Evolutionary conservation across 2,888 invertebrate genomes (phyloP), one percentile per base, ranked within the genome.

Genomic region (Anaspis maculata): DNA sequence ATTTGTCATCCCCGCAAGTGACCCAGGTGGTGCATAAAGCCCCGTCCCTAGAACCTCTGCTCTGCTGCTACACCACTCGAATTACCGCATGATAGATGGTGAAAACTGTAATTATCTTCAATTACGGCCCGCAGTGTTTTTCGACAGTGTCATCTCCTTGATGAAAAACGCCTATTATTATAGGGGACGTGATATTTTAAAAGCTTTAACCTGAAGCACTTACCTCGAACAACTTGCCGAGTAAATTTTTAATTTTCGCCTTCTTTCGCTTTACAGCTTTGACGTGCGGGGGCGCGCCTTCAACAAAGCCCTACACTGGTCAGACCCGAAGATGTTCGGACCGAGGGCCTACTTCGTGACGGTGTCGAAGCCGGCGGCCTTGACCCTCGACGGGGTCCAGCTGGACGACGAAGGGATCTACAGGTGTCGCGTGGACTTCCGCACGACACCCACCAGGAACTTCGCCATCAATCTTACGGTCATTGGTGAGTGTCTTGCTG

Each of bases 371-470:
- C 87, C 89, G 27, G 88, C 89, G 12, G 79, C 83, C 10, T 69
- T 90, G 34, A 83, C 84, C 22, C 75, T 91, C 38, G 86, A 83
- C 57, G 84, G 85, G 36, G 84, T 91, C 32, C 83, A 85, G 56
- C 68, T 89, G 48, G 83, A 84, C 53, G 91, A 91, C 54, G 89
- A 89, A 59, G 90, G 90, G 27, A 66, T 79, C 36, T 91, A 91
- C 68, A 73, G 89, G 48, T 91, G 91, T 64, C 73, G 91, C 42
- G 90, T 91, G 16, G 90, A 91, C 68, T 91, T 90, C 66, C 81
- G 83, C 54, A 87, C 86, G 57, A 84, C 88, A 5, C 88, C 89
- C 15, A 89, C 90, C 9, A 77, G 88, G 53, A 89, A 87, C 64
- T 84, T 87, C 64, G 83, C 86, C 57, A 85, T 90, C 63, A 83